Evolutionary conservation across 2,888 invertebrate genomes (phyloP).

Genomic region (Aphodius granarius): DNA sequence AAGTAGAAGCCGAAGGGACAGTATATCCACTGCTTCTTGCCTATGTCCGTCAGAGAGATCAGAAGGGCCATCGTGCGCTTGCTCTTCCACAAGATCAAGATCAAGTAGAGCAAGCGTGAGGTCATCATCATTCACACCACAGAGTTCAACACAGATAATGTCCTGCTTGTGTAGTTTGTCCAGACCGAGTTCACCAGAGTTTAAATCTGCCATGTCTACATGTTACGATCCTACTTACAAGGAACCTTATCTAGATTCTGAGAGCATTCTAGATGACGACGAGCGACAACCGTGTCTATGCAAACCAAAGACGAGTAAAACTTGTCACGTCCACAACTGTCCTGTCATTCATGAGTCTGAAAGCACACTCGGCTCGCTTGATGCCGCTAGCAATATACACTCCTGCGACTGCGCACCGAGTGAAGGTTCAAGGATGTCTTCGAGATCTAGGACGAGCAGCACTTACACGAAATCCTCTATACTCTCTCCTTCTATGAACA

Average conservation of each 20-base stretch:
- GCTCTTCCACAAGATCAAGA: background rate
- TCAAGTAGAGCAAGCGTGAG: background rate
- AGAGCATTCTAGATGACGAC: conserved; percentile 1
- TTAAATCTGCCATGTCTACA: background rate
- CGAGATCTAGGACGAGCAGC: background rate
- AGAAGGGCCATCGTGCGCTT: background rate
- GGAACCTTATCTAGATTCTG: background rate
- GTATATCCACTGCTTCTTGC: background rate
- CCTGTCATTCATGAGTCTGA: background rate
- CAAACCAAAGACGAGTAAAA: background rate
- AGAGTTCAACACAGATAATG: background rate
- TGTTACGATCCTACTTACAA: background rate
- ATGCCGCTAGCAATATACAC: background rate
- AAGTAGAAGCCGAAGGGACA: background rate
- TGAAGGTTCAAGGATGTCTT: background rate
- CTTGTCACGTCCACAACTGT: background rate
- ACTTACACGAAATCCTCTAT: background rate
- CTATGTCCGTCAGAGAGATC: background rate
- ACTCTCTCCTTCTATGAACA: background rate
- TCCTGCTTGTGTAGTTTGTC: background rate
- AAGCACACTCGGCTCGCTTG: background rate
- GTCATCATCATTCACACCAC: background rate
- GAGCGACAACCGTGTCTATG: background rate
- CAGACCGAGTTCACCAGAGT: background rate
- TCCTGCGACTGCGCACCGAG: background rate